phyloP scores from a whole-genome alignment of 2,888 invertebrate genomes.

The Falcaria lacertinaria region DNA sequence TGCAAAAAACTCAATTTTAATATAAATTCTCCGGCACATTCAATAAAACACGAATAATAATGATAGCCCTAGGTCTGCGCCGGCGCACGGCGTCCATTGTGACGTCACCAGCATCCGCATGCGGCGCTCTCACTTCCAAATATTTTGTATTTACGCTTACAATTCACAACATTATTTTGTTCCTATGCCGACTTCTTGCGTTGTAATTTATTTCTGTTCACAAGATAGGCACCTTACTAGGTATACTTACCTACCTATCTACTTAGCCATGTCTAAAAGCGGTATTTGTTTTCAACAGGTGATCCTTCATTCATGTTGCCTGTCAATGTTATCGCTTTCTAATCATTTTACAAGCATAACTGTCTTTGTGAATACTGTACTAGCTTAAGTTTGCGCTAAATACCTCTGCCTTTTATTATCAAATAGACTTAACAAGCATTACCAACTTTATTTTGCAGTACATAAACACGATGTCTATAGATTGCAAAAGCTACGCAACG shows the following conservation, averaged over 20 bases:
- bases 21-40: no score
- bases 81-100: slow-evolving; percentile 37
- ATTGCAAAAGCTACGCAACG: no score
- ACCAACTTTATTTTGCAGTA: no score
- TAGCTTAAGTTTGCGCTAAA: slow-evolving; percentile 12
- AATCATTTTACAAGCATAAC: slow-evolving; percentile 12
- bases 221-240: no score
- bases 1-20: no score
- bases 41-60: no score
- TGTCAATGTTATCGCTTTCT: slow-evolving; percentile 29
- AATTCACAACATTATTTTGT: slow-evolving; percentile 35
- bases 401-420: background rate
- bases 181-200: slow-evolving; percentile 5
- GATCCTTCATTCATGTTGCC: slow-evolving; percentile 27
- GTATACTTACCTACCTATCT: no score
- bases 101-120: slow-evolving; percentile 41
- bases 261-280: slow-evolving; percentile 17
- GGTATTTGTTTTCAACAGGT: slow-evolving; percentile 22
- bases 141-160: slow-evolving; percentile 51
- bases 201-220: slow-evolving; percentile 12
- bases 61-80: background rate
- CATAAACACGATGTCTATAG: no score
- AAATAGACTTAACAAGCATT: no score
- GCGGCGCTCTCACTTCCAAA: slow-evolving; percentile 45
- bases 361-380: background rate